Evolutionary conservation across 2,797 vertebrate genomes (phyloP).

Genomic region (Acipenser transmontanus): DNA sequence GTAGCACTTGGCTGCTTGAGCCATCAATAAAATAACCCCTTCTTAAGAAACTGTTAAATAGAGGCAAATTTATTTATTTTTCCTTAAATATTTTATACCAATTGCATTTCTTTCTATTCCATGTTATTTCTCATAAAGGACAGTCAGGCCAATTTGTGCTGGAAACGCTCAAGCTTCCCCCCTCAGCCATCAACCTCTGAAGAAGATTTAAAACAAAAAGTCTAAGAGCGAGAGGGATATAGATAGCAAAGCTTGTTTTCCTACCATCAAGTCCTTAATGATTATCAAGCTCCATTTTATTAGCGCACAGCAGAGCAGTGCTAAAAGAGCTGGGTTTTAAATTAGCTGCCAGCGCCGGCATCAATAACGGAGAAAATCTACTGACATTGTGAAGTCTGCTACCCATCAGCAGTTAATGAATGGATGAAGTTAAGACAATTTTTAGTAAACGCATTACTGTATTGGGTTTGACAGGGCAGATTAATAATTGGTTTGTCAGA

Average conservation of each 20-base stretch:
- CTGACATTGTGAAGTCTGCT: constrained; percentile 17
- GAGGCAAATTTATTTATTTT: too few species aligned
- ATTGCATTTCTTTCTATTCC: background rate
- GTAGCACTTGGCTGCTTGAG: too few species aligned
- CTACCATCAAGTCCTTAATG: constrained; percentile 24
- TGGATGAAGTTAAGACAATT: constrained; percentile 25
- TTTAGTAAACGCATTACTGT: constrained; percentile 27
- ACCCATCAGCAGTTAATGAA: constrained; percentile 30
- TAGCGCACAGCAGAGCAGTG: constrained; percentile 31
- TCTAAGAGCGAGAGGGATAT: background rate
- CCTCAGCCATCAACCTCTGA: background rate
- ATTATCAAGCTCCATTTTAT: constrained; percentile 45
- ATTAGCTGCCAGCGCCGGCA: constrained; percentile 23
- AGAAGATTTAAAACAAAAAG: constrained; percentile 12
- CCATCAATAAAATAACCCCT: too few species aligned
- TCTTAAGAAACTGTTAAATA: too few species aligned
- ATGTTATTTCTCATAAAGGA: background rate
- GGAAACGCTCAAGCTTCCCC: constrained; percentile 8
- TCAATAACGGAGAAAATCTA: constrained; percentile 42
- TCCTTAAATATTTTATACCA: too few species aligned
- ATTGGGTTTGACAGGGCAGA: constrained; percentile 32
- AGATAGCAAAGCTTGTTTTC: constrained; percentile 13
- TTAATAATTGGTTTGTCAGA: constrained; percentile 77
- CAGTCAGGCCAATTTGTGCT: constrained; percentile 1
- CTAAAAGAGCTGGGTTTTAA: constrained; percentile 28